These are phyloP conservation scores for Saguinus midas DNA, from an alignment of 2,113 vertebrate species.

Conservation along the genomic window DNA sequence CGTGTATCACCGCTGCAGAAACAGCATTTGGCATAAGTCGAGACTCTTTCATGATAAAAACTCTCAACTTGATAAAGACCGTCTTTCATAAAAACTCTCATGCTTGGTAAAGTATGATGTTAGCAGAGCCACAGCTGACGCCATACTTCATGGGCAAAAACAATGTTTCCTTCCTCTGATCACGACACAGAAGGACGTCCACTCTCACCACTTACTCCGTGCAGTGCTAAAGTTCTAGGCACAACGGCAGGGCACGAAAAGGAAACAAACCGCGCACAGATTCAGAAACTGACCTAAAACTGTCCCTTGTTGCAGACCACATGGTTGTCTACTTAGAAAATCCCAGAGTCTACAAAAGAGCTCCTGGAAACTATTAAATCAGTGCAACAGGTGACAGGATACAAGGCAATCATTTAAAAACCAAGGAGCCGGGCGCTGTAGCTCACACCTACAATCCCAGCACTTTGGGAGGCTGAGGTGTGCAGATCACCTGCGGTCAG, in stretches of 20 bases:
- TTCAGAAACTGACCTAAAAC: neutral
- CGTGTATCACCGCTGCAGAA: neutral
- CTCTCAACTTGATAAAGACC: neutral
- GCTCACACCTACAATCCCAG: neutral
- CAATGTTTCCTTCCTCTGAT: neutral
- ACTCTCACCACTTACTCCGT: no score
- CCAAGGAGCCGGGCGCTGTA: neutral
- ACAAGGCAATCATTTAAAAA: neutral
- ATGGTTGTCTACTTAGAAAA: neutral
- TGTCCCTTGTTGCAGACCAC: neutral
- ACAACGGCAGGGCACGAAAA: neutral
- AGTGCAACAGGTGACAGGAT: neutral
- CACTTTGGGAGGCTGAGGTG: neutral
- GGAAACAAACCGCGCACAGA: neutral
- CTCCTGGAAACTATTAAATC: neutral
- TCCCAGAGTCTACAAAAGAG: neutral
- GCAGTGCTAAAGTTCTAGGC: no score
- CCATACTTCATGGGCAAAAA: neutral
- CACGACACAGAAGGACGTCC: neutral
- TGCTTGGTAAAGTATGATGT: no score
- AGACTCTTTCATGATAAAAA: neutral
- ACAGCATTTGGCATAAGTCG: neutral
- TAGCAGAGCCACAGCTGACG: neutral
- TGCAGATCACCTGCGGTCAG: neutral
- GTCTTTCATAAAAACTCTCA: no score